Evolutionary conservation across 1,140 invertebrate species (phyloP).

Genomic region (Ditylenchus dipsaci): DNA sequence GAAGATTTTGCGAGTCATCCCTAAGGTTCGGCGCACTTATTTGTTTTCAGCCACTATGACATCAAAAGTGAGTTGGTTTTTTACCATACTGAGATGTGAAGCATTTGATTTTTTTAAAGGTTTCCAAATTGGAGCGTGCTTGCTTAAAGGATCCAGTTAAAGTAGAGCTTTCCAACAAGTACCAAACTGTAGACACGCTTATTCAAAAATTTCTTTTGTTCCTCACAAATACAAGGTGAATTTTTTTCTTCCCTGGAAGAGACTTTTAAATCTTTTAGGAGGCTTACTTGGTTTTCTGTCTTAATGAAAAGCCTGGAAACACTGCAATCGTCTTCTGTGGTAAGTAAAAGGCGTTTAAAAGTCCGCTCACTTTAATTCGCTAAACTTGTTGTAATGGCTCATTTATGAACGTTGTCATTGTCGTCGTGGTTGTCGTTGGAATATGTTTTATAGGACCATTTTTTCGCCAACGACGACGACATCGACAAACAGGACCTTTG

Average conservation of each 20-base stretch:
- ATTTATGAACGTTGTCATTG: no score
- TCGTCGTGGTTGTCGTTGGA: no score
- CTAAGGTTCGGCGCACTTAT: slow-evolving; percentile 79
- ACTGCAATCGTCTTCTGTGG: slow-evolving; percentile 93
- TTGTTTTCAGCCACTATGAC: slow-evolving; percentile 84
- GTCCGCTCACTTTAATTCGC: no score
- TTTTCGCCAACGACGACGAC: no score
- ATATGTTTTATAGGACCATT: no score
- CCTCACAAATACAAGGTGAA: slow-evolving; percentile 85
- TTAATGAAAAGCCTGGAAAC: slow-evolving; percentile 91
- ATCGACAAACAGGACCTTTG: no score
- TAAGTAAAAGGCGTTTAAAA: no score
- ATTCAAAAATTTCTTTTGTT: slow-evolving; percentile 89
- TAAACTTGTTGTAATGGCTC: no score
- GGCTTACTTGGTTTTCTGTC: slow-evolving; percentile 87
- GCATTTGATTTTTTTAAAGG: slow-evolving; percentile 70
- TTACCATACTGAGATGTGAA: neutral
- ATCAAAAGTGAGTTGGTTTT: slow-evolving; percentile 16
- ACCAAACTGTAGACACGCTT: slow-evolving; percentile 93
- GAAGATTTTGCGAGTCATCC: slow-evolving; percentile 81
- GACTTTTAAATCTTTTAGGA: slow-evolving; percentile 66
- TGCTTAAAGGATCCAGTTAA: slow-evolving; percentile 82
- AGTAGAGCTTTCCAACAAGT: slow-evolving; percentile 77
- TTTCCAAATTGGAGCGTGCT: slow-evolving; percentile 87
- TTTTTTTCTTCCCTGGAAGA: neutral